Evolutionary conservation across 2,888 invertebrate genomes (phyloP), one percentile per base, ranked within the genome.

Genomic region (Tethea ocularis): DNA sequence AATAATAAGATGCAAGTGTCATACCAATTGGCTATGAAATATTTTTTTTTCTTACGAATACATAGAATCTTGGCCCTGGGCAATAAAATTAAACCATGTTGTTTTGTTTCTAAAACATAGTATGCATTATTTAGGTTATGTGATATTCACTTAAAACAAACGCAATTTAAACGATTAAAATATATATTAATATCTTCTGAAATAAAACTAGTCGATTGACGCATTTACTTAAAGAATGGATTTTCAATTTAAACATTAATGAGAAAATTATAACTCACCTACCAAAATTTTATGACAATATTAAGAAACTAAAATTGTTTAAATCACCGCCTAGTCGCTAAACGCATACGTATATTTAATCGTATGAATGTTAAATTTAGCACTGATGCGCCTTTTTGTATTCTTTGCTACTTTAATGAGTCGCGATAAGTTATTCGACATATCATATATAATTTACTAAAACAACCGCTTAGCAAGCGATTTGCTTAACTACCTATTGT

Each of bases 401-500:
- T 46, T 46, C 7, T 15, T 41, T 41, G 41, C 41, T 41, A 41
- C 7, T 17, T 17, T 4, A 36, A 36, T 36, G 36, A 36, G 15
- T 13, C 36, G 38, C 46, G 17, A 46, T 17, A 20, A 20, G 20
- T 33, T 33, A 33, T 33, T 7, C 41, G 8, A 41, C 17, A n/a
- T 41, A 4, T 5, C 36, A 15, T 38, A 15, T 38, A 38, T 38
- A 38, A 38, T 38, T 15, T 38, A n/a, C 29, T 38, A 15, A 2
- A 38, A 15, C 15, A 15, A 38, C 15, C 15, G 36, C 36, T 38
- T 15, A 6, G 4, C 36, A 63, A 61, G 15, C 52, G 51, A 55
- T 36, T 58, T 10, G 29, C 29, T 61, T 57, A 57, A 38, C 26
- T 60, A 36, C 52, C 38, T 33, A 52, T 46, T 58, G 23, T 17